Conservation (phyloP, 2,113 vertebrate genomes). For the Guaruba guarouba region DNA sequence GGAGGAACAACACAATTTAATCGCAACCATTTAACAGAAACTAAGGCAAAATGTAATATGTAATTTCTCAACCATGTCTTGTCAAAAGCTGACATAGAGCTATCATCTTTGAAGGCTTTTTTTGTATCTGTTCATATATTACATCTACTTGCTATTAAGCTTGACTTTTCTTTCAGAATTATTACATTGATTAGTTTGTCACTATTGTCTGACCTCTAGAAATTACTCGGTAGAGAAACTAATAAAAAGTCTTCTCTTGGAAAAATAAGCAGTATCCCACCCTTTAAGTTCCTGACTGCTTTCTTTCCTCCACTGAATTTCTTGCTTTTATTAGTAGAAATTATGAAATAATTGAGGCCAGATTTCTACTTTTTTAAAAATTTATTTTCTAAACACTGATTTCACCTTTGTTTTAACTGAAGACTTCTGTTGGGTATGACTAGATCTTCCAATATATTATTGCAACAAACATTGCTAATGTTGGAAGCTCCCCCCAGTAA, state of each 20-base stretch:
- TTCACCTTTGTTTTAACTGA: background rate
- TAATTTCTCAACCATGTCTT: background rate
- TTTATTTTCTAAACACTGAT: background rate
- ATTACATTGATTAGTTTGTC: constrained; percentile 14
- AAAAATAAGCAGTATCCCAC: background rate
- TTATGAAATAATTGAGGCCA: background rate
- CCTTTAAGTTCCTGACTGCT: constrained; percentile 8
- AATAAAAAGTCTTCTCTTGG: constrained; percentile 40
- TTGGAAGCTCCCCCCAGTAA: background rate
- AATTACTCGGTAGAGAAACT: constrained; percentile 23
- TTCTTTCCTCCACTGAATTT: constrained; percentile 1
- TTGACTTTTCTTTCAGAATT: constrained; percentile 30
- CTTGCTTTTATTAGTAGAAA: background rate
- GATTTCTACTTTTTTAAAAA: background rate
- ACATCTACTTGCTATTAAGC: constrained; percentile 26
- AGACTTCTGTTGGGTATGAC: background rate
- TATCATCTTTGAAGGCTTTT: background rate
- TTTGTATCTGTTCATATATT: background rate
- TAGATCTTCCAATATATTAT: background rate
- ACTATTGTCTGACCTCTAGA: constrained; percentile 29
- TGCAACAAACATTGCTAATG: background rate
- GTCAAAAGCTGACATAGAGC: constrained; percentile 1
- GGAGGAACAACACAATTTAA: background rate
- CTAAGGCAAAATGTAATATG: background rate
- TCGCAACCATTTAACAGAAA: background rate